These are phyloP conservation scores for Piprites chloris DNA, from an alignment of 2,113 vertebrate genomes.

Conservation along the genomic window DNA sequence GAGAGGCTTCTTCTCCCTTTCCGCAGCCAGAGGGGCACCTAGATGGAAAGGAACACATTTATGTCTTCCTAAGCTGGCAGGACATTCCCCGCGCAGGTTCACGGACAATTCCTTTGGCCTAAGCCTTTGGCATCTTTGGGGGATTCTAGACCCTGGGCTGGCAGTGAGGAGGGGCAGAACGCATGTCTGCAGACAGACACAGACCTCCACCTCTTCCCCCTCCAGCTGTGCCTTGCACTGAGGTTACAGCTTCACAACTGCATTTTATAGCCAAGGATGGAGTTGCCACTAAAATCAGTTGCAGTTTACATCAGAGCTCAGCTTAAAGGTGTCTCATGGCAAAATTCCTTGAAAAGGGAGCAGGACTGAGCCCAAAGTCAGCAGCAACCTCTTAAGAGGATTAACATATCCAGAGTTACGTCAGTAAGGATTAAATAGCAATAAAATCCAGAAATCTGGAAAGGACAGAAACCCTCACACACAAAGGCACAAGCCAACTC, in stretches of 20 bases:
- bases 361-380: constrained; percentile 44
- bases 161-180: not conserved
- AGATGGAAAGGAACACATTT: constrained; percentile 31
- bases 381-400: constrained; percentile 16
- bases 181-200: not conserved
- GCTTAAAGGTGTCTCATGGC: constrained; percentile 2
- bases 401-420: constrained; percentile 10
- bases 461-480: not conserved
- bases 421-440: constrained; percentile 36
- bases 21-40: constrained; percentile 41
- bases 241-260: not conserved
- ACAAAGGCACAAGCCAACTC: not conserved
- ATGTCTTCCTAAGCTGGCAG: constrained; percentile 7
- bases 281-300: not conserved
- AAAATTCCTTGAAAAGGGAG: constrained; percentile 46
- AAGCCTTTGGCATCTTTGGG: not conserved
- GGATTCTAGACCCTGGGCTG: not conserved
- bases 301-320: not conserved
- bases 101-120: not conserved
- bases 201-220: not conserved
- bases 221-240: not conserved
- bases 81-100: not conserved
- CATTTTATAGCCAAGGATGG: not conserved
- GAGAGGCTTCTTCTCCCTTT: constrained; percentile 42
- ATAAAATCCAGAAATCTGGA: constrained; percentile 48